These are phyloP conservation scores for Percina caprodes DNA, from an alignment of 2,113 vertebrate genomes.

Conservation along the genomic window DNA sequence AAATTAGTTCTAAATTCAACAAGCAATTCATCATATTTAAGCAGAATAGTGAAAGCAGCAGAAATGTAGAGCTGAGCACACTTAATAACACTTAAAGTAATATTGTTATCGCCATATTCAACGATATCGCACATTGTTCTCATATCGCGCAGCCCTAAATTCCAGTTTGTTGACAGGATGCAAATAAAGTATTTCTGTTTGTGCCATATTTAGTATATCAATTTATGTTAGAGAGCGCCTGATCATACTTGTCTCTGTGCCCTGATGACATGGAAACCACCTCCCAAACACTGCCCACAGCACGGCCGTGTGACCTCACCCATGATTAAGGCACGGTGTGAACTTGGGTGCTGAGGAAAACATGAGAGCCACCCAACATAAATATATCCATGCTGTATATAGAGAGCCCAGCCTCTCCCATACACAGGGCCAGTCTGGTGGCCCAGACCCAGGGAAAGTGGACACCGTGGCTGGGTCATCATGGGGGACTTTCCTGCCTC, in stretches of 20 bases:
- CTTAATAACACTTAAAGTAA: no score
- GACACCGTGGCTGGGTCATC: constrained; percentile 71
- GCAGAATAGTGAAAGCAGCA: no score
- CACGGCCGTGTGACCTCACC: constrained; percentile 39
- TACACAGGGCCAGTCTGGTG: constrained; percentile 49
- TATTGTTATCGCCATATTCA: no score
- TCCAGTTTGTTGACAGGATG: background rate
- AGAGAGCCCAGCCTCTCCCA: constrained; percentile 40
- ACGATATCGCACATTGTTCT: no score
- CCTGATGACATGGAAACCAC: constrained; percentile 35
- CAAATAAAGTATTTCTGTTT: background rate
- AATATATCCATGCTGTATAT: constrained; percentile 70
- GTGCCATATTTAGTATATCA: background rate
- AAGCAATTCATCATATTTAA: no score
- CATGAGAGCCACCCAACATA: constrained; percentile 56
- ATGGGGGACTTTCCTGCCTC: constrained; percentile 77
- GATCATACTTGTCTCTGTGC: constrained; percentile 6
- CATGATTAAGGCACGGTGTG: constrained; percentile 47
- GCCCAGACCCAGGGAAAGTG: constrained; percentile 63
- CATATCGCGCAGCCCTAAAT: no score
- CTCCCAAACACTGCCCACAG: constrained; percentile 39
- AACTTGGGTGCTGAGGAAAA: constrained; percentile 51
- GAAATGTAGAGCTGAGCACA: no score
- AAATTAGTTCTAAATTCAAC: no score
- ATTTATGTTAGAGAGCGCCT: constrained; percentile 1